Base-by-base conservation (phyloP, 2,888 invertebrate species). In the Schizaphis graminum region DNA sequence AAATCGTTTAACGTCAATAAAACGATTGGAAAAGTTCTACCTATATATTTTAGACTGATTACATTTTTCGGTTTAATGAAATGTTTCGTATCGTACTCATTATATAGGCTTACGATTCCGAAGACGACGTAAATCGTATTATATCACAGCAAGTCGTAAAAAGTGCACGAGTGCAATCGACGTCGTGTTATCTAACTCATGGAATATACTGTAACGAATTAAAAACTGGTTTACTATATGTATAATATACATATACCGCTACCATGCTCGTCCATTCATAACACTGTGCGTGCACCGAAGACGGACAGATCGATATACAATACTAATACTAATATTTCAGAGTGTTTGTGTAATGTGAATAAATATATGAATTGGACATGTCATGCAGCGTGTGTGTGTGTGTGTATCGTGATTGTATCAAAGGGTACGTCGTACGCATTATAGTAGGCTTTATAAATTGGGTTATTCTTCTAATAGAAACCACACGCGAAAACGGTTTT, bases 71-170 rank as follows among this genome's bases (percentile, higher is more conserved):
- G 41, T 77, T 35, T 7, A 49, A 91, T 41, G 53, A 91, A 91
- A 53, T 16, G 47, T 16, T 77, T 77, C 35, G 35, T 35, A 35
- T 21, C 35, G 21, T n/a, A 67, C 8, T 2, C 10, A 67, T 21
- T 26, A 61, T 21, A 85, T 86, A 86, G 47, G 16, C 86, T 85
- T 67, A 28, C 67, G 26, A 16, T 91, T 91, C 41, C 84, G 85
- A 57, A 86, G 91, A 91, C 91, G 57, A 86, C 91, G 91, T 91
- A 85, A 57, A 91, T 57, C 91, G 86, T 84, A 57, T 93, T 93
- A 89, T 93, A 93, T 93, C 93, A 93, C 93, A 93, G 77, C 93
- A 44, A 89, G 89, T 53, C 89, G 84, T 89, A 77, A 93, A 93
- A 93, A 89, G 93, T 89, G 84, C 89, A 93, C 93, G 44, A 89